These are phyloP conservation scores for Chrysodeixis includens DNA, from an alignment of 2,888 invertebrate species.

Conservation along the genomic window DNA sequence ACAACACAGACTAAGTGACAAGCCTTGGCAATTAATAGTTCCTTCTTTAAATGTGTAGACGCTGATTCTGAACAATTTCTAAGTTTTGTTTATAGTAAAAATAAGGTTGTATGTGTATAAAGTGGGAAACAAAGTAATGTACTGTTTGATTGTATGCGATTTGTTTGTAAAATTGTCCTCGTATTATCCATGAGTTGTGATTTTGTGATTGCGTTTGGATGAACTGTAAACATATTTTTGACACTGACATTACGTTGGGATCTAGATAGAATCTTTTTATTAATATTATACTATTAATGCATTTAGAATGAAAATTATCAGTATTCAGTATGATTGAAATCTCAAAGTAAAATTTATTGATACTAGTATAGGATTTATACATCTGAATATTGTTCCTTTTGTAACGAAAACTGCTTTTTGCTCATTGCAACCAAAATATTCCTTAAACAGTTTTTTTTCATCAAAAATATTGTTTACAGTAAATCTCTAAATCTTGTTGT, in stretches of 20 bases:
- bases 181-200: conserved; percentile 3
- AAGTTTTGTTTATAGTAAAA: not conserved
- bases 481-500: not conserved
- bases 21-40: no score
- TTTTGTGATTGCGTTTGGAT: not conserved
- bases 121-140: not conserved
- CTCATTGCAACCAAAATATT: not conserved
- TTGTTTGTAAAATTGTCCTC: not conserved
- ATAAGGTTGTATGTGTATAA: not conserved
- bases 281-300: not conserved
- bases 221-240: not conserved
- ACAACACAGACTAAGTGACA: no score
- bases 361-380: no score
- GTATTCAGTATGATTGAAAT: no score
- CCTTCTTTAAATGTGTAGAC: no score
- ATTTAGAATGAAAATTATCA: no score
- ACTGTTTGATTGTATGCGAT: not conserved
- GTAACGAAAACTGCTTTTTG: no score
- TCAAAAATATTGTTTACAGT: not conserved
- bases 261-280: no score
- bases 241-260: no score
- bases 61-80: not conserved
- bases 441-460: not conserved
- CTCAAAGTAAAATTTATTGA: no score
- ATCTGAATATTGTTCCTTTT: no score